Base-by-base conservation (phyloP, 1,140 invertebrate genomes). In the Halotydeus destructor region DNA sequence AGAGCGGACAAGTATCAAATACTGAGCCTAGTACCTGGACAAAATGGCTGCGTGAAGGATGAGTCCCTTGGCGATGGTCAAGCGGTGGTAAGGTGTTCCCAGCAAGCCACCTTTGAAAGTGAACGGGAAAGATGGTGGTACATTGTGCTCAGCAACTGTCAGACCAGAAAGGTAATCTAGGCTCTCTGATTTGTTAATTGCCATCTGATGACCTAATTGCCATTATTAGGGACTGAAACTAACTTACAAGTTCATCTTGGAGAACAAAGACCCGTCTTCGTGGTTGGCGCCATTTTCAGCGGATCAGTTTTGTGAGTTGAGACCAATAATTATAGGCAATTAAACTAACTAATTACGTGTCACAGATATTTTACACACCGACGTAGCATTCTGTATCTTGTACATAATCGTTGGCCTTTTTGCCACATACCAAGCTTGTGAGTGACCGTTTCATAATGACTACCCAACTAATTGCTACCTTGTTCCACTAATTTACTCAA, bases 241-340 rank as follows among this genome's bases (percentile, higher is more conserved):
- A 1, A 66, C 65, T 32, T 82, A 79, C 52, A 64, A 66, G 44
- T 69, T 82, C 46, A 57, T 70, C 23, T 63, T 88, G 75, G 85
- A 78, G 1, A 89, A 89, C 60, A n/a, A n/a, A n/a, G 61, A 68
- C 1, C 71, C 71, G 0, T 74, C 77, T 55, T 74, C 75, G 48
- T 82, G 79, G 74, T 71, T 72, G 52, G 69, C 78, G 53, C 82
- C 88, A 56, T 84, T 85, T 55, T 86, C 82, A 1, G 82, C 82
- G 27, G 83, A 89, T 59, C 77, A 89, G 66, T 83, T 86, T 59
- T 84, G 82, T 81, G 69, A 75, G 76, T n/a, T 46, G 23, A 22
- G 19, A 35, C 11, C 11, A 36, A 36, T 8, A 12, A 9, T 32
- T 32, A 6, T 28, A 36, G 18, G 11, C 9, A 9, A 9, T 49